Evolutionary conservation across 2,888 invertebrate species (phyloP), one percentile per base, ranked within the genome.

Genomic region (Coelopa pilipes): DNA sequence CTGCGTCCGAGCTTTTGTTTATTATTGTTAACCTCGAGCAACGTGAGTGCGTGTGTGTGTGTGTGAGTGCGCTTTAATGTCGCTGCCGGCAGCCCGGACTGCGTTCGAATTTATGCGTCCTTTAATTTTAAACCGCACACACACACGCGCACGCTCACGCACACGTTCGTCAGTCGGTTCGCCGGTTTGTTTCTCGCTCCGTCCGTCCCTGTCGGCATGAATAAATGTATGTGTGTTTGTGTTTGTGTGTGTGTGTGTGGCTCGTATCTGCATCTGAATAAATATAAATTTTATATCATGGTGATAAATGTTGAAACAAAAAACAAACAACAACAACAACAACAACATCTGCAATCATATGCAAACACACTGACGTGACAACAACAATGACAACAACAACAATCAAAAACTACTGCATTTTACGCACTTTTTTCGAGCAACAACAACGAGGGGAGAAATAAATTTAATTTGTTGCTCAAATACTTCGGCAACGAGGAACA

Each of bases 61-160:
- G 47, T 69, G 62, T 55, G 50, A 34, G 21, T 55, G 49, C 21
- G 57, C 12, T 19, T 55, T 46, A 19, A 50, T 66, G 57, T 72
- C 13, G 57, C n/a, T 74, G 73, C 68, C 71, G 55, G 57, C n/a
- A 71, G 73, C 68, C 71, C 55, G 34, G 55, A 59, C 62, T 74
- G 67, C 57, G 70, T 66, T 59, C 71, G 74, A 74, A 76, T 76
- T 76, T 76, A 76, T 76, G 76, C 73, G 74, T 74, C 71, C 74
- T 74, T 76, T 74, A 76, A 74, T 74, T 73, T 73, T 69, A 60
- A 73, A 73, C 65, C 65, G 55, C 17, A 71, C 15, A 65, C 55
- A 55, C 55, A 55, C 63, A 71, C 55, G 67, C 34, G 73, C 73
- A 65, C n/a, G 21, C 59, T 63, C 19, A 17, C 47, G 72, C 15